phyloP scores from a whole-genome alignment of 92 coral and sea anemone genomes.

The Actinostola sp. region DNA sequence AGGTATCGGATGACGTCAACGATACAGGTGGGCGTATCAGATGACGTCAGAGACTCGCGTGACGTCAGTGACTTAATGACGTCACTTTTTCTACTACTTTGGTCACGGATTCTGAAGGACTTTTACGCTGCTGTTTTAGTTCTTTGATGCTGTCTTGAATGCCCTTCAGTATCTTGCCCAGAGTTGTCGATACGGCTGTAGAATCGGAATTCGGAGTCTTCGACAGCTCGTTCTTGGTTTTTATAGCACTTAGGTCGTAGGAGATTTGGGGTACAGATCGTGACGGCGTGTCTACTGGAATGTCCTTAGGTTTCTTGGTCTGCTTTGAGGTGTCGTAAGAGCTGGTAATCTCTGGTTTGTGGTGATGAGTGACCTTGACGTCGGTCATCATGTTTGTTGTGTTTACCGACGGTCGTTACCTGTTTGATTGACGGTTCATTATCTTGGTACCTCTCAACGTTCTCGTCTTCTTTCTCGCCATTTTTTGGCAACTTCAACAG shows the following conservation, averaged over 20 bases:
- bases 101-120: neutral
- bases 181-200: slow-evolving; percentile 29
- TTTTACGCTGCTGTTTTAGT: slow-evolving; percentile 38
- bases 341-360: neutral
- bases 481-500: slow-evolving; percentile 87
- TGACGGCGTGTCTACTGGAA: slow-evolving; percentile 13
- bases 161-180: slow-evolving; percentile 56
- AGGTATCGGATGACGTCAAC: slow-evolving; percentile 15
- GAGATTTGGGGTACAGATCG: slow-evolving; percentile 33
- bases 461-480: slow-evolving; percentile 27
- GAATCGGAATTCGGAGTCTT: slow-evolving; percentile 11
- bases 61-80: slow-evolving; percentile 1
- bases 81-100: neutral
- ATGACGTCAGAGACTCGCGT: neutral
- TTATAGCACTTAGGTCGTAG: slow-evolving; percentile 9
- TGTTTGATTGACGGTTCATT: slow-evolving; percentile 14
- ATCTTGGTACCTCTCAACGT: slow-evolving; percentile 27
- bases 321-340: neutral
- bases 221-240: slow-evolving; percentile 2
- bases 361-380: slow-evolving; percentile 4
- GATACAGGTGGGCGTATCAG: slow-evolving; percentile 26
- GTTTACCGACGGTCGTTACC: slow-evolving; percentile 62
- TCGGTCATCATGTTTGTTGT: slow-evolving; percentile 35
- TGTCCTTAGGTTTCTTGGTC: neutral
- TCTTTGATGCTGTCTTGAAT: slow-evolving; percentile 64